phyloP scores from a whole-genome alignment of 1,140 invertebrate genomes.

The Colletes latitarsis region DNA sequence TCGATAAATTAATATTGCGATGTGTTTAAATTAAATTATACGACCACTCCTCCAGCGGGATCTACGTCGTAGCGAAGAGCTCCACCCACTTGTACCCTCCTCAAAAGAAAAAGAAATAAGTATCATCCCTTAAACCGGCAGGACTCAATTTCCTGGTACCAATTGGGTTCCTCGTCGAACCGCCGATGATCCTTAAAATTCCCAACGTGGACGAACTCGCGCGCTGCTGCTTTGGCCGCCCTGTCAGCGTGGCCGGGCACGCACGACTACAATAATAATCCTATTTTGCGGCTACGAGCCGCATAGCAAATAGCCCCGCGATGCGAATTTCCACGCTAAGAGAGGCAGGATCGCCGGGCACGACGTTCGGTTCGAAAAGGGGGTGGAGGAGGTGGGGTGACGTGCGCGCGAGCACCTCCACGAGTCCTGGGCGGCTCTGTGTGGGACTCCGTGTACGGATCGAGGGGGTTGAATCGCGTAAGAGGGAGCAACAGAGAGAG shows the following conservation, averaged over 20 bases:
- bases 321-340: constrained; percentile 66
- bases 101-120: too few species aligned
- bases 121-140: too few species aligned
- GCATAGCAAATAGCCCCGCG: constrained; percentile 77
- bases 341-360: constrained; percentile 25
- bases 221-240: neutral
- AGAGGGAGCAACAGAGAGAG: neutral
- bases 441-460: neutral
- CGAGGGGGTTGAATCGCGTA: neutral
- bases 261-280: constrained; percentile 76
- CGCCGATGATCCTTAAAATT: constrained; percentile 31
- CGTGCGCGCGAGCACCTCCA: neutral
- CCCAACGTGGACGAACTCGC: neutral
- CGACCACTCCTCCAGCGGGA: too few species aligned
- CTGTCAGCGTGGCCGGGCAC: constrained; percentile 38
- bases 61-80: too few species aligned
- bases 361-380: constrained; percentile 34
- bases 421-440: neutral
- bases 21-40: too few species aligned
- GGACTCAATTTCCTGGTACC: too few species aligned
- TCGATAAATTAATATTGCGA: too few species aligned
- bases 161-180: neutral
- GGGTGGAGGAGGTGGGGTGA: neutral
- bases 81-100: too few species aligned
- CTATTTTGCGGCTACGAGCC: constrained; percentile 74